Percentiles rank a stretch among this genome's conserved stretches.
phyloP scores from a whole-genome alignment of 2,113 vertebrate genomes.

The Thermophis baileyi region DNA sequence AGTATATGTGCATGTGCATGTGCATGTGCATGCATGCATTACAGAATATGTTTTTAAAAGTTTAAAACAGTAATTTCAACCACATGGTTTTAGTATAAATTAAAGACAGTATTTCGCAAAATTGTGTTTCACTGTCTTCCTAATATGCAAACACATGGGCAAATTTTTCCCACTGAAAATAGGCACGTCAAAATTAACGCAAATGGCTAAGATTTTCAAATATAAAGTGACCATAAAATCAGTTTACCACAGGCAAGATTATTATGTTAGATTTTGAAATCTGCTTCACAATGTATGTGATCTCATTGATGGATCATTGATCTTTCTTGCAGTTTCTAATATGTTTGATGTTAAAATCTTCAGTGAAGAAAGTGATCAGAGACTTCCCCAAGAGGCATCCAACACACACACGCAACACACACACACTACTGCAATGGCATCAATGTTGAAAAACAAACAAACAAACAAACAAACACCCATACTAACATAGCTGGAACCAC shows the following conservation, averaged over 20 bases:
- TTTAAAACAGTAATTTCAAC: background rate
- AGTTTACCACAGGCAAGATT: background rate
- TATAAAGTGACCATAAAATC: background rate
- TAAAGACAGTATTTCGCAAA: constrained; percentile 41
- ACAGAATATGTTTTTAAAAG: background rate
- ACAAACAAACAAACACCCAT: background rate
- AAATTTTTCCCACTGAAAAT: background rate
- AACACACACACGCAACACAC: background rate
- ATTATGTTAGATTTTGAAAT: background rate
- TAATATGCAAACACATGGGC: background rate
- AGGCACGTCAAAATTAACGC: background rate
- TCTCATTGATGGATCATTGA: background rate
- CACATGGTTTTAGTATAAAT: constrained; percentile 40
- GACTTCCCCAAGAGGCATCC: background rate
- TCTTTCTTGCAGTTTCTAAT: background rate
- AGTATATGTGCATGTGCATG: background rate
- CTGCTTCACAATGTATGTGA: background rate
- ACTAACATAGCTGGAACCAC: background rate
- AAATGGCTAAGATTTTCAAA: background rate
- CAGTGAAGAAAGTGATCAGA: background rate
- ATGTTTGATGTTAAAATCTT: background rate
- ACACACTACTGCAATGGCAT: background rate
- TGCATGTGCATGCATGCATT: background rate
- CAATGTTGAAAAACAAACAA: background rate
- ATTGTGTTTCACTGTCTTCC: constrained; percentile 35